Evolutionary conservation across 2,797 vertebrate species (phyloP).

Genomic region (Mus caroli): DNA sequence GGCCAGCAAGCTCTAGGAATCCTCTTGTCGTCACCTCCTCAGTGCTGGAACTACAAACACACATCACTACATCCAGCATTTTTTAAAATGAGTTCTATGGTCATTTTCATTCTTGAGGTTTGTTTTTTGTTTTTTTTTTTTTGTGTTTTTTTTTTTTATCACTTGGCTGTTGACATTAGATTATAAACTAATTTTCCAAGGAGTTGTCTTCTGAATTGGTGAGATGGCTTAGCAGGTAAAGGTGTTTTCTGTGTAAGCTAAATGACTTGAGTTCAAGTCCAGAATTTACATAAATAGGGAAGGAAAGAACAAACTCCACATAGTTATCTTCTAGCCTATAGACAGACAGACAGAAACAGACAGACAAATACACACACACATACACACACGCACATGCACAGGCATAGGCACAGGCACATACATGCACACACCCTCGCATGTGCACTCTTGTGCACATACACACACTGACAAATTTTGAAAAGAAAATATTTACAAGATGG

Average conservation of each 20-base stretch:
- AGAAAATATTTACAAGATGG: constrained; percentile 8
- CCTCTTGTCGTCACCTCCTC: background rate
- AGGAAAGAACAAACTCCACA: too few species aligned
- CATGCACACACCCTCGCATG: too few species aligned
- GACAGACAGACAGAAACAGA: background rate
- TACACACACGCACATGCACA: background rate
- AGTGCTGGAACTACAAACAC: too few species aligned
- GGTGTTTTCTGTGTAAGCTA: background rate
- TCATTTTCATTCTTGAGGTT: background rate
- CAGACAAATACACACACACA: background rate
- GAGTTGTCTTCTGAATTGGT: background rate
- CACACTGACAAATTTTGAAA: background rate
- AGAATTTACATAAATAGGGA: too few species aligned
- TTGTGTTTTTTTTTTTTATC: constrained; percentile 7
- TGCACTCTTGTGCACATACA: too few species aligned
- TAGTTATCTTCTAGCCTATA: background rate
- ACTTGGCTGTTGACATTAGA: constrained; percentile 14
- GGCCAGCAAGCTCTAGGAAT: background rate
- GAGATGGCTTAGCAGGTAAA: background rate
- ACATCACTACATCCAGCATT: background rate
- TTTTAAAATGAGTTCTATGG: background rate
- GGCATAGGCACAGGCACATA: background rate
- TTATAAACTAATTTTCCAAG: background rate
- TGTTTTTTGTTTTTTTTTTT: background rate
- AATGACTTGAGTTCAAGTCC: too few species aligned